These are phyloP conservation scores for Tamias sibiricus DNA, from an alignment of 2,113 vertebrate species.

Conservation along the genomic window DNA sequence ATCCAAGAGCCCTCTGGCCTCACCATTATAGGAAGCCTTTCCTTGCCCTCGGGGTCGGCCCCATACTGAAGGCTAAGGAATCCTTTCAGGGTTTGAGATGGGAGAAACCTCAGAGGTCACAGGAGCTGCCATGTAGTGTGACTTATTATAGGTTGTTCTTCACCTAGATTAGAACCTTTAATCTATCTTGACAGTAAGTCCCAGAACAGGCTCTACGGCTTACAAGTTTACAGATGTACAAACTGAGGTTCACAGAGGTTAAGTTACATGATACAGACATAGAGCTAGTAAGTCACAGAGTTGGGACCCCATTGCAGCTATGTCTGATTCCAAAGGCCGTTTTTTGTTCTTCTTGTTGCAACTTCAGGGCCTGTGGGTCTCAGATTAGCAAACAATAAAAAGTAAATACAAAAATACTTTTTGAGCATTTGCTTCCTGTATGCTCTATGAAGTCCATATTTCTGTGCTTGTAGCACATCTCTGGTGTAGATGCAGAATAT, in stretches of 20 bases:
- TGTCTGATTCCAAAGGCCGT: background rate
- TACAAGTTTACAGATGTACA: background rate
- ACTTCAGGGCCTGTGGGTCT: background rate
- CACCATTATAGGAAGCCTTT: background rate
- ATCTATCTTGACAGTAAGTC: background rate
- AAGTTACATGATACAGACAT: background rate
- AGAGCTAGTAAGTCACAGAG: background rate
- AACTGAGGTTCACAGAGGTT: background rate
- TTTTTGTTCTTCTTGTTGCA: background rate
- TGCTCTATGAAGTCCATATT: background rate
- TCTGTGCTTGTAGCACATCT: background rate
- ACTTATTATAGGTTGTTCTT: slow-evolving; percentile 2
- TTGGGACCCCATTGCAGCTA: background rate
- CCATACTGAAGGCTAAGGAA: background rate
- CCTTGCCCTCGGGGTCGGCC: background rate
- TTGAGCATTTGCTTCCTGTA: background rate
- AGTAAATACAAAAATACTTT: background rate
- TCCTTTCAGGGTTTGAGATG: background rate
- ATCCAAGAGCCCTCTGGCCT: background rate
- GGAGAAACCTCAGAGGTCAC: background rate
- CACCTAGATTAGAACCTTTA: background rate
- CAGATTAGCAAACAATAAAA: background rate
- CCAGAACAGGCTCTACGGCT: background rate
- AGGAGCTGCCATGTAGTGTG: background rate
- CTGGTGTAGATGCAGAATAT: too few species aligned